Percentiles rank a stretch among this genome's conserved stretches.
These are phyloP conservation scores for Acanthosepion pharaonis DNA, from an alignment of 2,888 invertebrate genomes.

Conservation along the genomic window DNA sequence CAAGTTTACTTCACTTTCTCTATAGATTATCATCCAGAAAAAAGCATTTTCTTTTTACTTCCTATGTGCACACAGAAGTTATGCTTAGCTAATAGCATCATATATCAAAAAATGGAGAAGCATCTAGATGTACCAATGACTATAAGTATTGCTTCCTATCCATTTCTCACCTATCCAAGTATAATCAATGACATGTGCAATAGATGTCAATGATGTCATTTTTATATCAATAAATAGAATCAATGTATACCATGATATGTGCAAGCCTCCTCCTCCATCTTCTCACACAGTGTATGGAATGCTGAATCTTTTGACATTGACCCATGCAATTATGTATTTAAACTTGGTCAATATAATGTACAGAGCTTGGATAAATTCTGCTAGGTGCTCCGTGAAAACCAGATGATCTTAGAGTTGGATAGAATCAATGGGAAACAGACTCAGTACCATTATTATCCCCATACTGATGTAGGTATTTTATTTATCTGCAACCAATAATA, in stretches of 20 bases:
- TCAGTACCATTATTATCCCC: neutral
- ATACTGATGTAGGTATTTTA: neutral
- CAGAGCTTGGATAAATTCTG: neutral
- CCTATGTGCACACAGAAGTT: too few relatives aligned
- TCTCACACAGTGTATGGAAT: neutral
- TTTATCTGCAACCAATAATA: neutral
- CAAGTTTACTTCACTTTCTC: too few relatives aligned
- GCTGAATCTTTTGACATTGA: constrained; percentile 2
- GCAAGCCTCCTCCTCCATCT: neutral
- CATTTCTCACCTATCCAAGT: neutral
- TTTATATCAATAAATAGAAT: neutral
- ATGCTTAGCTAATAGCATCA: too few relatives aligned
- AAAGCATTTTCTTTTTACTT: neutral
- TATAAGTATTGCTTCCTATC: neutral
- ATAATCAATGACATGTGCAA: neutral
- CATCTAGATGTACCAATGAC: neutral
- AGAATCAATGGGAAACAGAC: neutral
- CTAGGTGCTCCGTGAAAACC: neutral
- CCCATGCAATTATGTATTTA: neutral
- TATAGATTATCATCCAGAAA: too few relatives aligned
- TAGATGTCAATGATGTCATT: neutral
- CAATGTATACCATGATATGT: neutral
- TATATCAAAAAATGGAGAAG: neutral
- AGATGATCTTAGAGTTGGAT: neutral
- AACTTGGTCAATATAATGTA: neutral